A percentile compares a stretch with the other conserved stretches of the same genome.
Evolutionary conservation across 2,888 invertebrate species (phyloP).

Genomic region (Galerucella pusilla): DNA sequence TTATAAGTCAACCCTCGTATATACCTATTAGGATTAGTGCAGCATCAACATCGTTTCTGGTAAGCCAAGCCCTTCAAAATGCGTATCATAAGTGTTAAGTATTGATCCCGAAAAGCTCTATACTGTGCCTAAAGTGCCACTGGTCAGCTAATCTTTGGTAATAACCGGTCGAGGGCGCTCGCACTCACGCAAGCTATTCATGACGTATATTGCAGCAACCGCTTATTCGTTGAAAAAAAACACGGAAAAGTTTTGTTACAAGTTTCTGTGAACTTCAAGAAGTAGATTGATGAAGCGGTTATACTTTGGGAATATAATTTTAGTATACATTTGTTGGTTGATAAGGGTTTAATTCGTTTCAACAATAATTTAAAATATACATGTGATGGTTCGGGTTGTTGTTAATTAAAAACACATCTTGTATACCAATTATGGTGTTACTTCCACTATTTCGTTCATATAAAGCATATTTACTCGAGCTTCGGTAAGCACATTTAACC

Average conservation of each 20-base stretch:
- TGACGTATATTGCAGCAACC: neutral
- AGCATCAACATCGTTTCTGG: neutral
- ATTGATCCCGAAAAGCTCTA: constrained; percentile 35
- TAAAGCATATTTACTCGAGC: too few relatives aligned
- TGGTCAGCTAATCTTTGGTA: constrained; percentile 42
- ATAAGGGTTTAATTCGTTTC: too few relatives aligned
- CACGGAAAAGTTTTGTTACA: neutral
- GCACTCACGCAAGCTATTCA: constrained; percentile 32
- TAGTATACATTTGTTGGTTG: too few relatives aligned
- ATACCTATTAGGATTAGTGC: neutral
- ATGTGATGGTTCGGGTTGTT: too few relatives aligned
- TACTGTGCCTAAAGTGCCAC: constrained; percentile 29
- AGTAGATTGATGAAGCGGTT: too few relatives aligned
- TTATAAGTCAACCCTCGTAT: neutral
- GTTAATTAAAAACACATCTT: too few relatives aligned
- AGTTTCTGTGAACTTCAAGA: neutral
- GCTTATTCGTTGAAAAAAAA: neutral
- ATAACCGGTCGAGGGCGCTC: constrained; percentile 40
- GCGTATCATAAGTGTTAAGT: constrained; percentile 41
- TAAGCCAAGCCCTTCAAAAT: constrained; percentile 17
- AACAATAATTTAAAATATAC: too few relatives aligned
- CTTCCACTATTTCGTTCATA: too few relatives aligned
- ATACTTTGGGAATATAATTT: too few relatives aligned
- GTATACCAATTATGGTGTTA: too few relatives aligned
- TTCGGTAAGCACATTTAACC: too few relatives aligned